These are phyloP conservation scores for Alaudala cheleensis DNA, from an alignment of 2,113 vertebrate genomes.

Conservation along the genomic window DNA sequence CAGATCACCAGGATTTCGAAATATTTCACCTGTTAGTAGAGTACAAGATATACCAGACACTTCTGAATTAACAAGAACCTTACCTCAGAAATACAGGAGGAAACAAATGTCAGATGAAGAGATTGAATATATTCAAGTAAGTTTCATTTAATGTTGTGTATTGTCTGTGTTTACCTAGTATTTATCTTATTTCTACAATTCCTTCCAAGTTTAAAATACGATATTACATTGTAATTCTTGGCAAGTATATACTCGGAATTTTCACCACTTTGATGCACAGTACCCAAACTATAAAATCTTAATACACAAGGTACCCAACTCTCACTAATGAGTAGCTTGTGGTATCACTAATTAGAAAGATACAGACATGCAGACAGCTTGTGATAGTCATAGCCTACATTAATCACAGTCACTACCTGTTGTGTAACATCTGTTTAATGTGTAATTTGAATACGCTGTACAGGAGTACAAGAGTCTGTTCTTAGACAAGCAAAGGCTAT, in stretches of 20 bases:
- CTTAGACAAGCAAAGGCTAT: neutral
- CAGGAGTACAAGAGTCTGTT: neutral
- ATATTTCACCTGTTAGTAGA: conserved; percentile 24
- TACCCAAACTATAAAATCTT: neutral
- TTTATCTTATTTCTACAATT: neutral
- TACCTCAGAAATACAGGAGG: conserved; percentile 78
- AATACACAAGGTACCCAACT: neutral
- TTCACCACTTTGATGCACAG: neutral
- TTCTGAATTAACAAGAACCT: conserved; percentile 71
- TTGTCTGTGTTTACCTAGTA: neutral
- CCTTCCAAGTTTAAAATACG: neutral
- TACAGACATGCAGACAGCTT: neutral
- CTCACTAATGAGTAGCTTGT: neutral
- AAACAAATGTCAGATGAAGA: conserved; percentile 76
- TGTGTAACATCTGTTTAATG: neutral
- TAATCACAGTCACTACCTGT: neutral
- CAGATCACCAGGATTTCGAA: conserved; percentile 20
- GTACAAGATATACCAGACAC: conserved; percentile 69
- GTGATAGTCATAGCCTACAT: neutral
- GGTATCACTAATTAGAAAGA: neutral
- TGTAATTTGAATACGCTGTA: neutral
- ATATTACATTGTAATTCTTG: neutral
- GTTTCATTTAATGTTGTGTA: neutral
- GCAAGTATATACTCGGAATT: neutral
- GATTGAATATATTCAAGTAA: conserved; percentile 79